phyloP scores from a whole-genome alignment of 2,888 invertebrate genomes.

The Drosophila monieri region DNA sequence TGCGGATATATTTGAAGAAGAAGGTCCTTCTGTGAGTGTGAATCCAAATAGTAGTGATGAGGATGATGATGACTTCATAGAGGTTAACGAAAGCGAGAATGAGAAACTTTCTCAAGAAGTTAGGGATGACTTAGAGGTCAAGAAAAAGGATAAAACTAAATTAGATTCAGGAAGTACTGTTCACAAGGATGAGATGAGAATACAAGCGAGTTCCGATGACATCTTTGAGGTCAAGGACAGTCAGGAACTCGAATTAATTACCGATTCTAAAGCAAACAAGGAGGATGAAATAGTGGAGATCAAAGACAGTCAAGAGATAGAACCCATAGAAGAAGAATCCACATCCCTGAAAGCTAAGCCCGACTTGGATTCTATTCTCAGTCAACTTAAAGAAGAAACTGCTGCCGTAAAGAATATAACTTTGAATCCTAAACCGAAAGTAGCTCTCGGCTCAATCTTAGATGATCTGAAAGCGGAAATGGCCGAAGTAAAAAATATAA shows the following conservation, averaged over 20 bases:
- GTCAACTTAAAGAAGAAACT: slow-evolving; percentile 40
- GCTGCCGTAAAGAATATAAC: slow-evolving; percentile 40
- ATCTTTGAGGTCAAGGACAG: slow-evolving; percentile 8
- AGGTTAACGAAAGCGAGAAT: slow-evolving; percentile 10
- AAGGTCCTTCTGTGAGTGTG: background rate
- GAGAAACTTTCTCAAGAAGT: background rate
- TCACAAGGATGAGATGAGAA: background rate
- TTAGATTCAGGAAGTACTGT: slow-evolving; percentile 4
- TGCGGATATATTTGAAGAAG: slow-evolving; percentile 87
- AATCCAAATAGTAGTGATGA: slow-evolving; percentile 4
- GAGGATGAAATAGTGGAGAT: slow-evolving; percentile 14
- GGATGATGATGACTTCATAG: slow-evolving; percentile 34
- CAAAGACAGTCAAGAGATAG: slow-evolving; percentile 21
- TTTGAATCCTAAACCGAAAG: slow-evolving; percentile 13
- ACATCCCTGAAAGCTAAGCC: background rate
- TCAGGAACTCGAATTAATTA: background rate
- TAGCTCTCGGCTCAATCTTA: slow-evolving; percentile 57
- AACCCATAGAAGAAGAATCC: background rate
- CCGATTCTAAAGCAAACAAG: background rate
- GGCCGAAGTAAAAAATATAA: slow-evolving; percentile 70
- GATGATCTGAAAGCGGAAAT: slow-evolving; percentile 74
- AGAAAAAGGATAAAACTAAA: slow-evolving; percentile 6
- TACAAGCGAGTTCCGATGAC: background rate
- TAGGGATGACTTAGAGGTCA: background rate
- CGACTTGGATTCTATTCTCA: slow-evolving; percentile 19